phyloP scores from a whole-genome alignment of 2,797 vertebrate species.

The Delichon dasypus region DNA sequence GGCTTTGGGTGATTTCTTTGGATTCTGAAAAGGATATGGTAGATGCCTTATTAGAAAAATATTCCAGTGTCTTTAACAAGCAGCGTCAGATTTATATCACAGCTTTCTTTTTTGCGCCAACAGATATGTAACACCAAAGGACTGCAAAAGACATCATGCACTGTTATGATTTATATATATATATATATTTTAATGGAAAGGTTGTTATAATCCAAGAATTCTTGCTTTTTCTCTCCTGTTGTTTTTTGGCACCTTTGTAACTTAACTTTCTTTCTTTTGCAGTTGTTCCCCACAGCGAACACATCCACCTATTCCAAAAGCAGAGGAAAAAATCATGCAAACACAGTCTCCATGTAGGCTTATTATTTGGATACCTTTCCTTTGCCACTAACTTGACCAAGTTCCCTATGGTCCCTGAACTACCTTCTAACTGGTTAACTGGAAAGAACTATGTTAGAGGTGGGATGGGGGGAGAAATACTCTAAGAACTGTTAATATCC shows the following conservation, averaged over 20 bases:
- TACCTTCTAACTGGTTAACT: not conserved
- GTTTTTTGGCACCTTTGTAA: not conserved
- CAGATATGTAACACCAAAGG: not conserved
- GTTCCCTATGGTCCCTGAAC: rapidly evolving
- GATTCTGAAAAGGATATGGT: not conserved
- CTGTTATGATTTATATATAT: not conserved
- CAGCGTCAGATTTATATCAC: not conserved
- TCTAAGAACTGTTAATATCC: not conserved
- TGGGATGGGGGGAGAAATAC: not conserved
- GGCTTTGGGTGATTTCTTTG: conserved; percentile 2
- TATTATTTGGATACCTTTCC: not conserved
- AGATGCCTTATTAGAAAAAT: conserved; percentile 25
- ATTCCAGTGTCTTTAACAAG: conserved; percentile 15
- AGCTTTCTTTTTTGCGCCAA: conserved; percentile 14
- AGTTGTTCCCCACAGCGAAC: not conserved
- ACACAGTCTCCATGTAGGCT: not conserved
- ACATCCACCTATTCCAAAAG: not conserved
- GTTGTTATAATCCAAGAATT: not conserved
- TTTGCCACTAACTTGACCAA: not conserved
- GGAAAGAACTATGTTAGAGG: not conserved
- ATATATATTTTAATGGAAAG: not conserved
- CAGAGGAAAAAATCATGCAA: not conserved
- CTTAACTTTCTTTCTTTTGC: not conserved
- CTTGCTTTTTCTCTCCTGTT: not conserved
- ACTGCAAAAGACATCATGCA: not conserved